Evolutionary conservation across 2,888 invertebrate genomes (phyloP), one percentile per base, ranked within the genome.

Genomic region (Leptopilina drosophilae): DNA sequence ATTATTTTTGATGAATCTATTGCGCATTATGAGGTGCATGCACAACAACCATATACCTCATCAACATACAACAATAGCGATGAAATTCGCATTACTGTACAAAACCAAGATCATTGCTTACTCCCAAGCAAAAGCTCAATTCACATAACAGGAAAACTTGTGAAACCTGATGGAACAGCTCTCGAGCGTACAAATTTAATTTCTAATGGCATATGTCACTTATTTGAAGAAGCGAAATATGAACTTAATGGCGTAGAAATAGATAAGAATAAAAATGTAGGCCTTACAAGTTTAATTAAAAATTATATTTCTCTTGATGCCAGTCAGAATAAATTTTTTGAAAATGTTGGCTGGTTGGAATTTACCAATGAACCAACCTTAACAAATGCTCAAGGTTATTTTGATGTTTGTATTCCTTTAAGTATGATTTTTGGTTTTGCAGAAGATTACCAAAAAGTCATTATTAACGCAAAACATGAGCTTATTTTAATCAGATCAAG

Each of bases 201-300:
- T 56, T 56, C 56, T 56, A 56, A 56, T 56, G 56, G 56, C 1
- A 56, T 56, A n/a, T 33, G 33, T 5, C 33, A 33, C 5, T 33
- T 33, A 33, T 33, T 33, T 33, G 33, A 33, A 5, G 33, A 56
- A 56, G 56, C 12, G n/a, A 56, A 56, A n/a, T 56, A 56, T 56
- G 56, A 56, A 56, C 56, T 56, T 1, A 56, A 56, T 14, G 56
- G 56, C n/a, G 56, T 56, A 56, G 56, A 56, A 56, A 12, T 56
- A n/a, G 56, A 56, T 56, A 56, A 56, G n/a, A 56, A 56, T 56
- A 56, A 56, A 11, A 56, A 56, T 56, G 56, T 56, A 5, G 56
- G 56, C 14, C 56, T 56, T 56, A 56, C 56, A 56, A 56, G 56
- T 56, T 56, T 56, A 56, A 56, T 56, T 12, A 56, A 56, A 56